Evolutionary conservation across 2,113 vertebrate species (phyloP), one percentile per base, ranked within the genome.

Genomic region (Oreochromis tanganicae): DNA sequence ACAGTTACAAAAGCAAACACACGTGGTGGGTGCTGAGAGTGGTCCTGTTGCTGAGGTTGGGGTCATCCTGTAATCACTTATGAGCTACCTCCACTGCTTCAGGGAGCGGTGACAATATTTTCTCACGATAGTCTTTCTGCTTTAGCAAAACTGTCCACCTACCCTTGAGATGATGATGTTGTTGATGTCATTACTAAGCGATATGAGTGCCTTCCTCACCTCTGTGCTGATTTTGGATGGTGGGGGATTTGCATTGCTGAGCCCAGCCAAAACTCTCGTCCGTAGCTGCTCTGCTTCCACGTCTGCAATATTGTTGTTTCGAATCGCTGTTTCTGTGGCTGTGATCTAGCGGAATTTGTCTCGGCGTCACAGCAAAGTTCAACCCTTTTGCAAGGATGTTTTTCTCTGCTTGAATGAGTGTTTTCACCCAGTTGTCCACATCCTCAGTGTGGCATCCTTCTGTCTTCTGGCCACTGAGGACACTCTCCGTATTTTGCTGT

Each of bases 61-160:
- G 2, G 54, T 55, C n/a, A 55, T 55, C 54, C n/a, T 55, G 3
- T 55, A 55, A 55, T 55, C 54, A 2, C n/a, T 55, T 55, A 2
- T 0, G 0, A 56, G 12, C 0, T 56, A 56, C 54, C 21, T 56
- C 54, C 21, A 13, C 21, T 24, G 0, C 54, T 56, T 56, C 21
- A 24, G 54, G 7, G 54, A 24, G 11, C 4, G 0, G 21, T 56
- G 54, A 27, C 54, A 56, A 21, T 13, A 27, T 56, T 14, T 14
- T 56, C 21, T 4, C 55, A 56, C 1, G 0, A 56, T 27, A 27
- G 0, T 56, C 55, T 56, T 56, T 56, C 55, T 56, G 55, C 11
- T 56, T 56, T 56, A 56, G 0, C 21, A 56, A 56, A 56, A 27
- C 55, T 4, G 55, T 57, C 11, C 55, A 13, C 55, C 21, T 57